Base-by-base conservation (phyloP, 1,140 invertebrate species). In the Physella acuta region DNA sequence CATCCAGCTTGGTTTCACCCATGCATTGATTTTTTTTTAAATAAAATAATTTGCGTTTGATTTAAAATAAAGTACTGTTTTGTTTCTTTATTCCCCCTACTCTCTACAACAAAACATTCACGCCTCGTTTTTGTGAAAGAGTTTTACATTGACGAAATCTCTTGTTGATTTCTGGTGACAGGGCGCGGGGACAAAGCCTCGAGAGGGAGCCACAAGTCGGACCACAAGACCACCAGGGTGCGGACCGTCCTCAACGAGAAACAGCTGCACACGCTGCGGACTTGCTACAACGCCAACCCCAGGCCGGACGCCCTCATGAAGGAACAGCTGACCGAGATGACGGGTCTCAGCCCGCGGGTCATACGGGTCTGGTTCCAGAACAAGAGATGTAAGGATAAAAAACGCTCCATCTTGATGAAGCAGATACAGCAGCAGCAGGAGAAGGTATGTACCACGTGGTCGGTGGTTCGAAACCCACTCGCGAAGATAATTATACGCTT, bases 351-450 rank as follows among this genome's bases (percentile, higher is more conserved):
- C 77, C 95, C 95, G 0, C 86, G 96, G 26, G 96, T 99, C 67
- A 98, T 98, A 78, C 89, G 96, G 78, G 96, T 98, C 24, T 99
- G 96, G 96, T 98, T 98, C 87, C 85, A 99, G 86, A 99, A 99
- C 87, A 99, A 99, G 85, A 87, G 97, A 36, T 99, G 97, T 87
- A 99, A 99, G 85, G 97, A 99, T 86, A 99, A 99, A 87, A 99
- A 99, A 87, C 92, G 94, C 80, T 95, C 93, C 44, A 93, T 98
- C 39, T 91, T 97, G 71, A 92, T 98, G 89, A 98, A 98, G 85
- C 93, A 98, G 85, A 94, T 98, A 84, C 94, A 97, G 90, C 90
- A 92, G 76, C 96, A 99, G 86, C 98, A 98, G 92, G 95, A 85
- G 62, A 82, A 84, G 78, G 82, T 83, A 71, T 77, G 71, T 28